phyloP scores from a whole-genome alignment of 2,888 invertebrate genomes.

The Pharmacophagus antenor region DNA sequence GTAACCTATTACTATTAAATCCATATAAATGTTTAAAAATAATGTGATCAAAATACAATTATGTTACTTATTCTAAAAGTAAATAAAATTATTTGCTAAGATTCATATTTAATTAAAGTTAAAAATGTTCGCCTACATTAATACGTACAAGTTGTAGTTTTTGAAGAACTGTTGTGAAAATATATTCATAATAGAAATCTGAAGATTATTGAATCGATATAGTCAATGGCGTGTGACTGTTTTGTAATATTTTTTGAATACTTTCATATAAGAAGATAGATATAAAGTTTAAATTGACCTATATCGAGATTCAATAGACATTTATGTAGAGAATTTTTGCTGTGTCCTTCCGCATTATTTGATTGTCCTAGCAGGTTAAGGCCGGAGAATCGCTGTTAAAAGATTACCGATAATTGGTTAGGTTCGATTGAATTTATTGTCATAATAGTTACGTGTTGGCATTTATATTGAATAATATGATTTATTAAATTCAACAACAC shows the following conservation, averaged over 20 bases:
- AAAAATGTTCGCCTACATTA: neutral
- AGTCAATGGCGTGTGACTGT: slow-evolving; percentile 20
- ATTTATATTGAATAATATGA: neutral
- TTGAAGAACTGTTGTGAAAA: slow-evolving; percentile 31
- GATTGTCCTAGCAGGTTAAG: slow-evolving; percentile 28
- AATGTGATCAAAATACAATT: too few relatives aligned
- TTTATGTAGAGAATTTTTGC: slow-evolving; percentile 24
- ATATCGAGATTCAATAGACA: slow-evolving; percentile 23
- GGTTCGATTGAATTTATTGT: slow-evolving; percentile 15
- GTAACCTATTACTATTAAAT: too few relatives aligned
- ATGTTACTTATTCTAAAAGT: too few relatives aligned
- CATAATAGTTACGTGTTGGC: slow-evolving; percentile 9
- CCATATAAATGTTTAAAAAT: too few relatives aligned
- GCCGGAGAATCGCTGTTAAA: slow-evolving; percentile 16
- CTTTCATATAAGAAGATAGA: slow-evolving; percentile 14
- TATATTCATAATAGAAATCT: slow-evolving; percentile 6
- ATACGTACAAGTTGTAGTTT: too few relatives aligned
- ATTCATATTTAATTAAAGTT: neutral
- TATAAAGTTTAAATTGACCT: slow-evolving; percentile 15
- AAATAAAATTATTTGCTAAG: too few relatives aligned
- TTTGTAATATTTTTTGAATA: slow-evolving; percentile 21
- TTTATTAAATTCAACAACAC: too few relatives aligned
- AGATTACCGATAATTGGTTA: slow-evolving; percentile 20
- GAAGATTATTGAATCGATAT: slow-evolving; percentile 12
- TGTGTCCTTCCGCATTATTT: slow-evolving; percentile 31